Evolutionary conservation across 35 echinoderm and acorn worm genomes (phyloP).

Genomic region (Diadema setosum): DNA sequence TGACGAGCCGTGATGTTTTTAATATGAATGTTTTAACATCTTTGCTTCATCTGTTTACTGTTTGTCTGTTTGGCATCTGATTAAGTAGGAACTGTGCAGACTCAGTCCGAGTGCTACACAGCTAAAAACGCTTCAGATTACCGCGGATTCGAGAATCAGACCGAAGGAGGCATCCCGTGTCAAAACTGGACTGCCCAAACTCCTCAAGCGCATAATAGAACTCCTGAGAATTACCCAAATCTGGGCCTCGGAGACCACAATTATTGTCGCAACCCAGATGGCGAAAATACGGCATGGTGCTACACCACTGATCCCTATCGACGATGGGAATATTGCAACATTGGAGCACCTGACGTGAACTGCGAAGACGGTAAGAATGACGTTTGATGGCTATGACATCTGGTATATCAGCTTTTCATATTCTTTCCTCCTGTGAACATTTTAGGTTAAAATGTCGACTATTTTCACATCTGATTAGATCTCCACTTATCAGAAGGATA

Average conservation of each 20-base stretch:
- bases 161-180: background rate
- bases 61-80: too few relatives aligned
- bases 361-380: too few relatives aligned
- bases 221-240: constrained; percentile 22
- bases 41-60: too few relatives aligned
- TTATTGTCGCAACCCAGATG: constrained; percentile 35
- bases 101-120: constrained; percentile 27
- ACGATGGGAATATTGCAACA: constrained; percentile 52
- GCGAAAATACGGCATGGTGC: constrained; percentile 1
- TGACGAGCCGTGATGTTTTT: too few relatives aligned
- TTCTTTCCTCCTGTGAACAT: too few relatives aligned
- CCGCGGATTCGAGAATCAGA: background rate
- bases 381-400: too few relatives aligned
- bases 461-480: too few relatives aligned
- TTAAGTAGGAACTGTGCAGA: too few relatives aligned
- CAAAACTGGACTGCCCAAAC: constrained; percentile 21
- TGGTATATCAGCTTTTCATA: too few relatives aligned
- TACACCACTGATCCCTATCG: background rate
- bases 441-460: too few relatives aligned
- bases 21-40: too few relatives aligned
- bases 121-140: background rate
- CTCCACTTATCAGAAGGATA: too few relatives aligned
- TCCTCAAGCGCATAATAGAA: background rate
- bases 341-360: background rate
- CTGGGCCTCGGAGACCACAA: constrained; percentile 28